A percentile compares a stretch with the other conserved stretches of the same genome.
Evolutionary conservation across 1,140 invertebrate genomes (phyloP).

Genomic region (Coboldia fuscipes): DNA sequence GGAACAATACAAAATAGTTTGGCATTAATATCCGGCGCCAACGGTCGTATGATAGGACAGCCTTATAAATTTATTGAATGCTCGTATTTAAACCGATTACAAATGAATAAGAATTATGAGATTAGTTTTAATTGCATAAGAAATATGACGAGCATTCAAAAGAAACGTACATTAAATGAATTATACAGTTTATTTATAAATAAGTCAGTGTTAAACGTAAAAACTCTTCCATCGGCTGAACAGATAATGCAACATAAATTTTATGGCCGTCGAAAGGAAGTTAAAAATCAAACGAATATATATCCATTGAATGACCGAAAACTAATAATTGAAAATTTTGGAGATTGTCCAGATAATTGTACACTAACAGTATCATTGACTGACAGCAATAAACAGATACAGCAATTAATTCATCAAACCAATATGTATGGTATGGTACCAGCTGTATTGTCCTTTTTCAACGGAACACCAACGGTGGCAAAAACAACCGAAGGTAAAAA

Average conservation of each 20-base stretch:
- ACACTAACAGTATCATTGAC: constrained; percentile 34
- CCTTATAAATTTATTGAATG: constrained; percentile 26
- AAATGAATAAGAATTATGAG: constrained; percentile 12
- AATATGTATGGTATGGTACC: constrained; percentile 42
- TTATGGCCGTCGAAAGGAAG: constrained; percentile 26
- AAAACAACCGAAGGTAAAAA: constrained; percentile 23
- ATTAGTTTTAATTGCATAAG: constrained; percentile 27
- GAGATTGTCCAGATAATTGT: constrained; percentile 38
- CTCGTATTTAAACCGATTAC: constrained; percentile 20
- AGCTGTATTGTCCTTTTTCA: constrained; percentile 35
- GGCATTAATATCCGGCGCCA: constrained; percentile 35
- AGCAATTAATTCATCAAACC: constrained; percentile 26
- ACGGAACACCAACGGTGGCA: constrained; percentile 9
- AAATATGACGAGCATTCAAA: constrained; percentile 16
- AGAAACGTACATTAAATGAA: constrained; percentile 16
- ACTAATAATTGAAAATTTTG: constrained; percentile 37
- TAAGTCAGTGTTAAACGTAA: constrained; percentile 15
- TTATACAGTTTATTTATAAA: constrained; percentile 20
- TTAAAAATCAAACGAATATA: constrained; percentile 27
- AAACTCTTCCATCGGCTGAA: constrained; percentile 8
- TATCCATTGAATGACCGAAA: constrained; percentile 29
- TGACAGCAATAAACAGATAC: constrained; percentile 28
- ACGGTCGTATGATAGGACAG: constrained; percentile 23
- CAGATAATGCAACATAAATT: constrained; percentile 19
- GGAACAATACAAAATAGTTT: constrained; percentile 30